Conservation (phyloP, 2,797 vertebrate genomes). For the Acipenser oxyrinchus region DNA sequence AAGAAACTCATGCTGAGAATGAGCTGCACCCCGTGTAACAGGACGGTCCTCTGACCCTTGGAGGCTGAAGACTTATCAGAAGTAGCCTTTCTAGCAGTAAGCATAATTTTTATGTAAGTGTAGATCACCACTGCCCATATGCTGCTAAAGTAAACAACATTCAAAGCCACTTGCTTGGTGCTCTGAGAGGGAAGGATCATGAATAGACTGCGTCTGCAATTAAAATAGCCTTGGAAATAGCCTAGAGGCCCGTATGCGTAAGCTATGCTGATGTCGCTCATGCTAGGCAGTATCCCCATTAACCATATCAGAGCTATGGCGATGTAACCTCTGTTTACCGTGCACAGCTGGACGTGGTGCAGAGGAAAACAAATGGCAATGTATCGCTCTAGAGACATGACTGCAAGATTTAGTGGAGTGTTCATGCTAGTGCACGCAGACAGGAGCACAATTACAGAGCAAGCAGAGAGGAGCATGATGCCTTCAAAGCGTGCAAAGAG, state of each 20-base stretch:
- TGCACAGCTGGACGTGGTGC: slow-evolving; percentile 21
- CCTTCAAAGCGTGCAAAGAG: slow-evolving; percentile 4
- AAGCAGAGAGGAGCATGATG: slow-evolving; percentile 9
- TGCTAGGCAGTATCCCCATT: slow-evolving; percentile 6
- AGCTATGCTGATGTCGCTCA: slow-evolving; percentile 5
- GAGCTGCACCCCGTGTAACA: slow-evolving; percentile 14
- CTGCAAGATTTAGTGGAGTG: slow-evolving; percentile 20
- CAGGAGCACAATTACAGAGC: slow-evolving; percentile 8
- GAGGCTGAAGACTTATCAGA: slow-evolving; percentile 2
- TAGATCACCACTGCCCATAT: slow-evolving; percentile 21
- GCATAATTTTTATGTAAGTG: slow-evolving; percentile 12
- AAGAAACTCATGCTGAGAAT: slow-evolving; percentile 16
- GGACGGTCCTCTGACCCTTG: slow-evolving; percentile 19
- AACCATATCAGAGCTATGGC: slow-evolving; percentile 17
- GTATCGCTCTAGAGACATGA: slow-evolving; percentile 20
- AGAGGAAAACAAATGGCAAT: slow-evolving; percentile 24
- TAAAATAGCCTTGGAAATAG: neutral
- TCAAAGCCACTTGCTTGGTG: neutral
- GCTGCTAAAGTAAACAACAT: slow-evolving; percentile 7
- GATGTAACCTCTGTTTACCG: slow-evolving; percentile 9
- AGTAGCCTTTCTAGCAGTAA: slow-evolving; percentile 4
- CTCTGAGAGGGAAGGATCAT: neutral
- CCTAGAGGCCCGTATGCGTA: neutral
- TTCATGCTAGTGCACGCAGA: slow-evolving; percentile 7
- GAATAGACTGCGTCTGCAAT: neutral